A percentile compares a stretch with the other conserved stretches of the same genome.
These are phyloP conservation scores for Chaenodraco wilsoni DNA, from an alignment of 2,797 vertebrate genomes.

Conservation along the genomic window DNA sequence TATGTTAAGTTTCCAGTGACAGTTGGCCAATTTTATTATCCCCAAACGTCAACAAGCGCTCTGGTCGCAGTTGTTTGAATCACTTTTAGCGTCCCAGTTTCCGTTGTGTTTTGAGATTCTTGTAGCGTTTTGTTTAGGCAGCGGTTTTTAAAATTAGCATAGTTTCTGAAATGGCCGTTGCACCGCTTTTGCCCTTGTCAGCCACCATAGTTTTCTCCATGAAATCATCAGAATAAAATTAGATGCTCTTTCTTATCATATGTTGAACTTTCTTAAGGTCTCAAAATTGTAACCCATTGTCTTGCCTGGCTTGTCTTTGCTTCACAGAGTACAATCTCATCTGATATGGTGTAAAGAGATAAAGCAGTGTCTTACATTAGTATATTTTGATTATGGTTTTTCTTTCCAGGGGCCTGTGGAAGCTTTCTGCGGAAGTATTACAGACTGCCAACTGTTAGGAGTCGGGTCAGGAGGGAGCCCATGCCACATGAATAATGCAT, in stretches of 20 bases:
- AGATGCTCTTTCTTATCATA: constrained; percentile 3
- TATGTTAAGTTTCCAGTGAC: too few relatives aligned
- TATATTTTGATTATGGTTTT: constrained; percentile 55
- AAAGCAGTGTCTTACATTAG: too few relatives aligned
- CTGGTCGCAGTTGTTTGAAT: too few relatives aligned
- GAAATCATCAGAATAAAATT: background rate
- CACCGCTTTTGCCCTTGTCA: too few relatives aligned
- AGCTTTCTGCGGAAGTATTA: constrained; percentile 61
- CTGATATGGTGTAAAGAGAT: constrained; percentile 15
- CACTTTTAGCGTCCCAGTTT: background rate
- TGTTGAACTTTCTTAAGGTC: background rate
- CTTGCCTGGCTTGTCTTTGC: constrained; percentile 20
- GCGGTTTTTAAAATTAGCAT: too few relatives aligned
- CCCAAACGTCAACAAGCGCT: too few relatives aligned
- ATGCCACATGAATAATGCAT: constrained; percentile 78
- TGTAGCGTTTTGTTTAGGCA: background rate
- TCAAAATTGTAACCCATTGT: background rate
- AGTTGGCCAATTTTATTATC: too few relatives aligned
- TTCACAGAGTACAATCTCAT: constrained; percentile 9
- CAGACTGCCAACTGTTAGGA: constrained; percentile 76
- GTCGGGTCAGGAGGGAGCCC: constrained; percentile 67
- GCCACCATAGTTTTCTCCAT: background rate
- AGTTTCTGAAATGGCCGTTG: too few relatives aligned
- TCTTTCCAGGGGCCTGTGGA: constrained; percentile 43
- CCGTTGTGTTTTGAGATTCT: background rate